Conservation (phyloP, 2,888 invertebrate species). For the Drosophila dives region DNA sequence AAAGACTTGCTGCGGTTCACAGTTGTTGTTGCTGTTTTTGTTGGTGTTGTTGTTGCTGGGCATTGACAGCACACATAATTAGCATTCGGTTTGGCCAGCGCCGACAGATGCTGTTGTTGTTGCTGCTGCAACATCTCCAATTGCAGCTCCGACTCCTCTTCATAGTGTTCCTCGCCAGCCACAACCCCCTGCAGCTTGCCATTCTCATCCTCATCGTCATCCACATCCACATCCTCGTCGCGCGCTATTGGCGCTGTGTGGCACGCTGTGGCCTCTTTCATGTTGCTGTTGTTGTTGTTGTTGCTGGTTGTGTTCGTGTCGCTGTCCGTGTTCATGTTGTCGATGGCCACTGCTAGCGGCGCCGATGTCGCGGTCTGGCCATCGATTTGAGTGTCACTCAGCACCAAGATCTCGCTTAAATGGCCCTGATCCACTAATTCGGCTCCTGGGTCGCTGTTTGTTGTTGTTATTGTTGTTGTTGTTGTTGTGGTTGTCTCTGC, state of each 20-base stretch:
- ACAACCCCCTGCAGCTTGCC: constrained; percentile 31
- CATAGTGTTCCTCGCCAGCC: constrained; percentile 43
- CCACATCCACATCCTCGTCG: constrained; percentile 68
- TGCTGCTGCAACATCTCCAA: constrained; percentile 39
- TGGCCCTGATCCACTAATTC: constrained; percentile 70
- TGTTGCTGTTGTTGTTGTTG: constrained; percentile 38
- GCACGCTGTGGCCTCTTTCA: constrained; percentile 59
- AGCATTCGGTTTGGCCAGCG: constrained; percentile 61
- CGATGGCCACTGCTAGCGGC: constrained; percentile 61
- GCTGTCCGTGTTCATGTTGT: constrained; percentile 60
- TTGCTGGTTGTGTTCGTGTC: constrained; percentile 36
- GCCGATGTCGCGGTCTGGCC: constrained; percentile 52
- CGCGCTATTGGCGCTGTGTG: constrained; percentile 79
- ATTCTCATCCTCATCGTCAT: constrained; percentile 42
- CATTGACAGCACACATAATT: constrained; percentile 79
- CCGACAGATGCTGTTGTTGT: constrained; percentile 39
- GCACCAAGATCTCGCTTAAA: constrained; percentile 78
- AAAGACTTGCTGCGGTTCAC: constrained; percentile 84
- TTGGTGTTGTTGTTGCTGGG: constrained; percentile 31
- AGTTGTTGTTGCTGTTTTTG: constrained; percentile 15
- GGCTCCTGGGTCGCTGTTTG: constrained; percentile 48
- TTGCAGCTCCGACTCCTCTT: constrained; percentile 21
- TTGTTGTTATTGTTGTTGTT: constrained; percentile 31
- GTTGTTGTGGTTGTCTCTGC: constrained; percentile 27
- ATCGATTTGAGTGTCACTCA: constrained; percentile 81